phyloP scores from a whole-genome alignment of 2,888 invertebrate species.

The Arge pagana region DNA sequence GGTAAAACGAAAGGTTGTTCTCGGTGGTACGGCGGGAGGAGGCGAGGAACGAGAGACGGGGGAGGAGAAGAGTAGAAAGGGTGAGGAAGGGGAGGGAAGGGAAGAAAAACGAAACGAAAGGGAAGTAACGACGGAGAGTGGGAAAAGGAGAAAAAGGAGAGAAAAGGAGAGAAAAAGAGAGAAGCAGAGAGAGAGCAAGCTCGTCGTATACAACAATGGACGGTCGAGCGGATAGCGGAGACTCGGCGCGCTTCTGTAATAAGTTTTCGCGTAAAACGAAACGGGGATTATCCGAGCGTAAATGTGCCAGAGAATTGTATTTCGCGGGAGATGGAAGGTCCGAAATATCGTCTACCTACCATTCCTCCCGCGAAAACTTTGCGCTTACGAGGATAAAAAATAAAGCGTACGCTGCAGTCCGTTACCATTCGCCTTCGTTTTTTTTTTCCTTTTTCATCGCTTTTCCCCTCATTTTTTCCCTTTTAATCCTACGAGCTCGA shows the following conservation, averaged over 20 bases:
- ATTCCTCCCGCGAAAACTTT: no score
- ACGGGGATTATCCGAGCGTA: slow-evolving; percentile 56
- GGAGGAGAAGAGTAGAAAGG: slow-evolving; percentile 11
- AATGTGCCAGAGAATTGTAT: slow-evolving; percentile 56
- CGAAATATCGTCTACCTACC: slow-evolving; percentile 6
- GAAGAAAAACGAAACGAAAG: slow-evolving; percentile 10
- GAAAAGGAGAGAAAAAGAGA: slow-evolving; percentile 33
- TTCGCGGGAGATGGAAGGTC: slow-evolving; percentile 40
- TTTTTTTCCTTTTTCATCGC: not conserved
- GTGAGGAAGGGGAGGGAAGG: not conserved
- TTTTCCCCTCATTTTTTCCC: no score
- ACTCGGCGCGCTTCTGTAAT: slow-evolving; percentile 43
- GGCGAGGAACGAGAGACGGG: not conserved
- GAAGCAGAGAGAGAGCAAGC: slow-evolving; percentile 33
- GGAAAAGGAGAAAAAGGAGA: slow-evolving; percentile 11
- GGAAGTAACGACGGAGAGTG: not conserved
- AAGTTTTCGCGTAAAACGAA: slow-evolving; percentile 55
- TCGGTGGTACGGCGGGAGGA: not conserved
- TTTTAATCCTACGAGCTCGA: no score
- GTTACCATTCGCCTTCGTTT: not conserved
- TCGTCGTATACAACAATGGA: slow-evolving; percentile 21
- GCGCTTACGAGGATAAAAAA: no score
- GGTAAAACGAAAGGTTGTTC: not conserved
- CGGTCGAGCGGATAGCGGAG: slow-evolving; percentile 39
- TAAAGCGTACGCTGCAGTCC: no score